phyloP scores from a whole-genome alignment of 2,113 vertebrate species.

The Pachycephala philippinensis region DNA sequence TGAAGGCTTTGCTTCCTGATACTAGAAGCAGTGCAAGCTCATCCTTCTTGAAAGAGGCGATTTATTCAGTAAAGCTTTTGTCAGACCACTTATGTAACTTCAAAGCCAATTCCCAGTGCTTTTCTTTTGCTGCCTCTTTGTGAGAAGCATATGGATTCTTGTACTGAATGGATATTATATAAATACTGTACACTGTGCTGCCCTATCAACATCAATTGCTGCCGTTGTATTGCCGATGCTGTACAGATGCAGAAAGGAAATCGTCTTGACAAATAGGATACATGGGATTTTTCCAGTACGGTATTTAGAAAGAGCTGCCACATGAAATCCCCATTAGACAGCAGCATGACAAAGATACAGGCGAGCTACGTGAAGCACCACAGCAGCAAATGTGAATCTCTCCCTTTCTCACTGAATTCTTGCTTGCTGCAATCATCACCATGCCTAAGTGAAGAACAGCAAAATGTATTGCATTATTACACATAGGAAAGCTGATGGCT shows the following conservation, averaged over 20 bases:
- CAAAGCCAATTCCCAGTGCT: neutral
- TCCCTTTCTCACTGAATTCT: neutral
- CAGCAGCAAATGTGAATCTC: neutral
- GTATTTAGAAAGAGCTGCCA: constrained; percentile 7
- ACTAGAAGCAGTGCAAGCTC: neutral
- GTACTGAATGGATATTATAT: neutral
- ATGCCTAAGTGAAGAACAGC: neutral
- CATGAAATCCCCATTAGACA: neutral
- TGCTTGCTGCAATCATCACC: neutral
- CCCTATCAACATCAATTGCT: neutral
- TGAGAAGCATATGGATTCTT: neutral
- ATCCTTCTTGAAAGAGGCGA: neutral
- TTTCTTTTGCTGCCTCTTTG: neutral
- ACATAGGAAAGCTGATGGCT: neutral
- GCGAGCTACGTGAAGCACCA: neutral
- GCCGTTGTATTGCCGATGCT: neutral
- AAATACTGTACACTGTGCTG: neutral
- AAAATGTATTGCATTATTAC: neutral
- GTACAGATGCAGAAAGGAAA: constrained; percentile 9
- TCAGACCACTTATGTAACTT: constrained; percentile 8
- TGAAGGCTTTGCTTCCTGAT: neutral
- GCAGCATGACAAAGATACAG: neutral
- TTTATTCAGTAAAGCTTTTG: constrained; percentile 19
- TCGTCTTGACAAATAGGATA: neutral
- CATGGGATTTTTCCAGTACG: neutral